A percentile compares a stretch with the other conserved stretches of the same genome.
phyloP scores from a whole-genome alignment of 2,797 vertebrate species.

The Tenualosa ilisha region DNA sequence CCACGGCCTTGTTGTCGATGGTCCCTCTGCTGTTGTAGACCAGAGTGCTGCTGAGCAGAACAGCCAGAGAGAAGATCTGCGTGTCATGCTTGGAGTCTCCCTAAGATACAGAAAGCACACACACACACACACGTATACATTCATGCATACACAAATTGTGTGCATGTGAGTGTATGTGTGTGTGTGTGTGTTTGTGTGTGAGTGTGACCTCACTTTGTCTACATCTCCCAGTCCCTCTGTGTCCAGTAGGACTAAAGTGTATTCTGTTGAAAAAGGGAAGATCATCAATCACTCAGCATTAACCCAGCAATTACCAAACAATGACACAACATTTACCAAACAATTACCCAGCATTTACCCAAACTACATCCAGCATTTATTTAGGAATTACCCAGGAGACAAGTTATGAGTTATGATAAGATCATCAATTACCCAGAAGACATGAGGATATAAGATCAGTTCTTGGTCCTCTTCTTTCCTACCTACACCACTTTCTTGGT shows the following conservation, averaged over 20 bases:
- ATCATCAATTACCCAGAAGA: too few species aligned
- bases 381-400: too few species aligned
- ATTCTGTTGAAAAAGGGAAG: neutral
- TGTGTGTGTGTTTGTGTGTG: neutral
- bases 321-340: too few species aligned
- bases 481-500: too few species aligned
- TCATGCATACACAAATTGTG: neutral
- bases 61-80: slow-evolving; percentile 62
- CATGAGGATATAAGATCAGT: too few species aligned
- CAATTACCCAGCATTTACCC: too few species aligned
- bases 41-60: slow-evolving; percentile 63
- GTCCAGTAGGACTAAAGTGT: neutral
- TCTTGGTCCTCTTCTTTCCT: too few species aligned
- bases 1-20: slow-evolving; percentile 61
- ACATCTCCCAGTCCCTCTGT: slow-evolving; percentile 15
- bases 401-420: too few species aligned
- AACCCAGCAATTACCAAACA: too few species aligned
- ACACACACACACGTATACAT: neutral
- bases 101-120: slow-evolving; percentile 44
- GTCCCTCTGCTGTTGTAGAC: slow-evolving; percentile 65
- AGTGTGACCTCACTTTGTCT: neutral
- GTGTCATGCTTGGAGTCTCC: slow-evolving; percentile 61
- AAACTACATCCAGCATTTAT: too few species aligned
- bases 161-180: neutral
- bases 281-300: neutral